phyloP scores from a whole-genome alignment of 2,888 invertebrate species.

The Mellilla xanthometata region DNA sequence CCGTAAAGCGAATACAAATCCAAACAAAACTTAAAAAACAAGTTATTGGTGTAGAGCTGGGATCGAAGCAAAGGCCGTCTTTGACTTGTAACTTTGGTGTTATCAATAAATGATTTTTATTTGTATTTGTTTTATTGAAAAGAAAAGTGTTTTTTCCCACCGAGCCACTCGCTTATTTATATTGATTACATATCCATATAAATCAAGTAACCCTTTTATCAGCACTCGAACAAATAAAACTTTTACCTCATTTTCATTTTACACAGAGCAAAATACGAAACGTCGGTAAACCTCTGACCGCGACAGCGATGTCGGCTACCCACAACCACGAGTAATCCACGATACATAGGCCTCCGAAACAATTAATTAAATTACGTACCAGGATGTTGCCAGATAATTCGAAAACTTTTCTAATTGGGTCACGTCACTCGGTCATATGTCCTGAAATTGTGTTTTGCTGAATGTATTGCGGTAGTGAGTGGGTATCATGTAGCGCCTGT shows the following conservation, averaged over 20 bases:
- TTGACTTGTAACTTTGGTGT: too few species aligned
- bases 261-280: background rate
- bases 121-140: too few species aligned
- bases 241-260: background rate
- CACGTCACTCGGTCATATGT: slow-evolving; percentile 37
- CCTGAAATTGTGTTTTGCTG: slow-evolving; percentile 32
- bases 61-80: too few species aligned
- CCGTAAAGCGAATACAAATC: too few species aligned
- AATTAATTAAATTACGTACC: slow-evolving; percentile 31
- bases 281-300: slow-evolving; percentile 3
- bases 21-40: too few species aligned
- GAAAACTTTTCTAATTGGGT: slow-evolving; percentile 49
- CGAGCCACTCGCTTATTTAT: too few species aligned
- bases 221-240: too few species aligned
- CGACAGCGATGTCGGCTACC: slow-evolving; percentile 2
- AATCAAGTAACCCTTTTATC: too few species aligned
- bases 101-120: too few species aligned
- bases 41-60: too few species aligned
- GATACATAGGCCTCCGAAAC: slow-evolving; percentile 26
- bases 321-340: slow-evolving; percentile 19
- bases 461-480: slow-evolving; percentile 21
- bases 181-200: too few species aligned
- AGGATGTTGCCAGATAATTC: slow-evolving; percentile 35
- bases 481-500: background rate
- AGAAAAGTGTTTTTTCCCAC: too few species aligned